Evolutionary conservation across 2,888 invertebrate species (phyloP).

Genomic region (Crematogaster levior): DNA sequence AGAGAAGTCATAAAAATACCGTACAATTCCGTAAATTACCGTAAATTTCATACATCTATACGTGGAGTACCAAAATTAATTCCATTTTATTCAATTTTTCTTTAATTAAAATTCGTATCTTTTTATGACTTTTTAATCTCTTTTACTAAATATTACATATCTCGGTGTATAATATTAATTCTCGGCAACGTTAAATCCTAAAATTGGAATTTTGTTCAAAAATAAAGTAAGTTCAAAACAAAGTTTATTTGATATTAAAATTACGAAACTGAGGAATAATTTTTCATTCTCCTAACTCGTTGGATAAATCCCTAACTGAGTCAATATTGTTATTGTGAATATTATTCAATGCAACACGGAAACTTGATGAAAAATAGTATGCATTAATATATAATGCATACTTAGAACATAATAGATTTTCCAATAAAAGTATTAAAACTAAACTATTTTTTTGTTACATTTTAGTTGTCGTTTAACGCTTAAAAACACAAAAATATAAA

Average conservation of each 20-base stretch:
- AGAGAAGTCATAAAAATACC: conserved; percentile 22
- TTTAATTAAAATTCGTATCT: conserved; percentile 17
- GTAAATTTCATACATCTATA: conserved; percentile 15
- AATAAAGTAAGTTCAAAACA: neutral
- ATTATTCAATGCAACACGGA: neutral
- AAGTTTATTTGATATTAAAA: conserved; percentile 3
- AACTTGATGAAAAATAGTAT: neutral
- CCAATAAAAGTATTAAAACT: neutral
- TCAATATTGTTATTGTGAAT: neutral
- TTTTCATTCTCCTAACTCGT: neutral
- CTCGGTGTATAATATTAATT: neutral
- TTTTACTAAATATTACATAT: neutral
- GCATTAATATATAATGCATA: neutral
- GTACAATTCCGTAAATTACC: neutral
- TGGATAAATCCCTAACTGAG: neutral
- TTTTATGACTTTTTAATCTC: neutral
- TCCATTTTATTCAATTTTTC: neutral
- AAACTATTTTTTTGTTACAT: neutral
- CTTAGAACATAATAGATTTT: neutral
- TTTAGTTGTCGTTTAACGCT: neutral
- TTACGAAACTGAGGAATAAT: neutral
- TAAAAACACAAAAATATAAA: neutral
- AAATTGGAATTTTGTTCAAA: neutral
- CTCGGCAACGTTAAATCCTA: neutral
- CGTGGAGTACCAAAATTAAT: neutral